Percentiles rank a stretch among this genome's conserved stretches.
Conservation (phyloP, 2,797 vertebrate species). For the Cephalopachus bancanus region DNA sequence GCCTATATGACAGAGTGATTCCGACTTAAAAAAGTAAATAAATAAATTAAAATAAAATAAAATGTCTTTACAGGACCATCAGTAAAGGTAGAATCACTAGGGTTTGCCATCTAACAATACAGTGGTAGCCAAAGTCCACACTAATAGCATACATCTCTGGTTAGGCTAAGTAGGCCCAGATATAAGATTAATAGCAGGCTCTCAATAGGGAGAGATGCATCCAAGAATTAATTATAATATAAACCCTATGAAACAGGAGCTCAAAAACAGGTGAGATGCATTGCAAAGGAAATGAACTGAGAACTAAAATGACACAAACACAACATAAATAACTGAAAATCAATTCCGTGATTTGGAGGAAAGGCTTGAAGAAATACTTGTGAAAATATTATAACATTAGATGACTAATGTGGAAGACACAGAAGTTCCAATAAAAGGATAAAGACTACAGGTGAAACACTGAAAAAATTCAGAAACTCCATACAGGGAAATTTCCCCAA, state of each 20-base stretch:
- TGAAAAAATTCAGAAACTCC: neutral
- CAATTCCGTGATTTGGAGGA: neutral
- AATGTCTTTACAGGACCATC: neutral
- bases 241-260: neutral
- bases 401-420: neutral
- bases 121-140: neutral
- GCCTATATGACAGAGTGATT: too few relatives aligned
- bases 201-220: neutral
- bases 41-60: neutral
- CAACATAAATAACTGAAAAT: neutral
- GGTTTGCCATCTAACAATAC: neutral
- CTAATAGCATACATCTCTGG: neutral
- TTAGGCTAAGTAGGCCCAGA: neutral
- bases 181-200: neutral
- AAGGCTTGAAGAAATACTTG: neutral
- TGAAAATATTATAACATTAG: conserved; percentile 1
- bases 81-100: neutral
- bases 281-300: neutral
- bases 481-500: neutral
- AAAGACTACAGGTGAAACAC: neutral
- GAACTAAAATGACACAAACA: conserved; percentile 24
- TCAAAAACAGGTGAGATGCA: neutral
- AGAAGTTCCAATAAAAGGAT: neutral
- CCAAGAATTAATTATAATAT: neutral
- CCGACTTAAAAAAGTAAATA: too few relatives aligned